Evolutionary conservation across 2,113 vertebrate species (phyloP), one percentile per base, ranked within the genome.

Genomic region (Plotosus lineatus): DNA sequence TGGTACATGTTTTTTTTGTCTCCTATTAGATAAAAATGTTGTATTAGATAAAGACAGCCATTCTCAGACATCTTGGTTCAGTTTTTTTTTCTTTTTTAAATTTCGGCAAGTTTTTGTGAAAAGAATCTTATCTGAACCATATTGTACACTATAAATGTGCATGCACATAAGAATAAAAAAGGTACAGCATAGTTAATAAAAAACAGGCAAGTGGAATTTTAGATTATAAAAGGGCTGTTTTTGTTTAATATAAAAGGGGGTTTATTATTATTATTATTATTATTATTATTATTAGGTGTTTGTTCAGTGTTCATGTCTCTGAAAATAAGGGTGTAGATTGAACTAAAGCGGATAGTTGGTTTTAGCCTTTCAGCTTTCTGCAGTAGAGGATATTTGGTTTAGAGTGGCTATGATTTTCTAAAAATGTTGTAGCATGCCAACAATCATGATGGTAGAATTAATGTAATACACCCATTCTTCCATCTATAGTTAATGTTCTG

Each of bases 41-140:
- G 74, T 86, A 44, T 74, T 78, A 42, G 85, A 87, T 84, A 76
- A 78, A 90, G 90, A 92, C 92, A 89, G 92, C 92, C 92, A 93
- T 90, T 81, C 88, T 80, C 86, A 90, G 88, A 92, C 90, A 92
- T 94, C 92, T 92, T 92, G 91, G 89, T 90, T 87, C 85, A 90
- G 89, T 86, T n/a, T n/a, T n/a, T n/a, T n/a, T n/a, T n/a, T n/a
- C 65, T 87, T 90, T 89, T 91, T 90, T 90, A 77, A 72, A 82
- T 79, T 84, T 87, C 65, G 21, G 71, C 21, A 75, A 28, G 33
- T n/a, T n/a, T n/a, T n/a, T n/a, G 56, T 56, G 8, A 21, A 3
- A 48, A 44, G 2, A 26, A 77, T 71, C 12, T 55, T 28, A 55
- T 8, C 71, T 82, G 58, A 78, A 73, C 85, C 77, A 72, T 79